Conservation (phyloP, 2,888 invertebrate genomes). For the Dicycla oo region DNA sequence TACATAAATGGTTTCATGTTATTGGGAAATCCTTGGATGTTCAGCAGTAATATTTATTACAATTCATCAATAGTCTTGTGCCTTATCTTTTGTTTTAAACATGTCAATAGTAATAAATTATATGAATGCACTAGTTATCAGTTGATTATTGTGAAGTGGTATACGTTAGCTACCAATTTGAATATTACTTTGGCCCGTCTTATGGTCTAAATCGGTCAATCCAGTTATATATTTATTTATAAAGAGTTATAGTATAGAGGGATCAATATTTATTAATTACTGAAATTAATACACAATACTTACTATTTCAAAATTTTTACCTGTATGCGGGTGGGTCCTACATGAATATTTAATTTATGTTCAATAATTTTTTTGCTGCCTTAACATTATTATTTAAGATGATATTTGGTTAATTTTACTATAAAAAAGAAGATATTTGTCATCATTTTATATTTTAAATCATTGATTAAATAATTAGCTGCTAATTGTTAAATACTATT, state of each 20-base stretch:
- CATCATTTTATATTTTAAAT: not conserved
- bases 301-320: not conserved
- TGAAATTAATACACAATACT: not conserved
- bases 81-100: slow-evolving; percentile 5
- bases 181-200: not conserved
- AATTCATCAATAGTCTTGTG: slow-evolving; percentile 1
- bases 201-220: not conserved
- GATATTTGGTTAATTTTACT: not conserved
- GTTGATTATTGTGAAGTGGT: not conserved
- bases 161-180: not conserved
- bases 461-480: not conserved
- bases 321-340: not conserved
- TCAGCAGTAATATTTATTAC: not conserved
- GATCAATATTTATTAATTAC: not conserved
- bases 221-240: not conserved
- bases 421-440: not conserved
- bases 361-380: not conserved
- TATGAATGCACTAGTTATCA: slow-evolving; percentile 1
- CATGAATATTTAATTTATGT: not conserved
- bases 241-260: not conserved
- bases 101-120: slow-evolving; percentile 13
- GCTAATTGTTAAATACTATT: not conserved
- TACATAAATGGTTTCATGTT: slow-evolving; percentile 8
- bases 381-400: too few species aligned
- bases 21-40: slow-evolving; percentile 26